Evolutionary conservation across 2,888 invertebrate species (phyloP).

Genomic region (Clistopyga incitator): DNA sequence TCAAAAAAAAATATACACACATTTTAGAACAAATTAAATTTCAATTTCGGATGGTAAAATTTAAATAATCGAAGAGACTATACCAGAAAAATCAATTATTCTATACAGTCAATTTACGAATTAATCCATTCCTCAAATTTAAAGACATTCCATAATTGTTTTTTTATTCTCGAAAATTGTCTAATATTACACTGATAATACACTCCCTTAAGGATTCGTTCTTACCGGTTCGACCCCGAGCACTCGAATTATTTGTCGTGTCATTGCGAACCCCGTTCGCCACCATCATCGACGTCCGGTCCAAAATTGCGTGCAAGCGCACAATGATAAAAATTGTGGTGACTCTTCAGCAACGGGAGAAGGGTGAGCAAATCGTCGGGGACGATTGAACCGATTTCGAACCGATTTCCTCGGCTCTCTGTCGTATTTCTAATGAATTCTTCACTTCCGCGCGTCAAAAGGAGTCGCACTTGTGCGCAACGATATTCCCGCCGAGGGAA

Average conservation of each 20-base stretch:
- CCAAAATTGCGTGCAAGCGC: slow-evolving; percentile 1
- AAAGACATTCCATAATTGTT: no score
- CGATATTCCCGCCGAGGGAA: not conserved
- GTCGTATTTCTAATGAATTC: not conserved
- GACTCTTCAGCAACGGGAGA: not conserved
- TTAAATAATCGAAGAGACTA: no score
- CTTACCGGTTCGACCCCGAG: slow-evolving; percentile 40
- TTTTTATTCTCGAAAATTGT: no score
- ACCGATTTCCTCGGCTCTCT: not conserved
- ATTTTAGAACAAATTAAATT: not conserved
- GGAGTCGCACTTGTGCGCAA: not conserved
- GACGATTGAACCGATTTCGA: slow-evolving; percentile 7
- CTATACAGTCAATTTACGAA: no score
- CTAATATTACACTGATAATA: no score
- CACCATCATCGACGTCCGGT: slow-evolving; percentile 51
- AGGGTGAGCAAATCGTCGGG: not conserved
- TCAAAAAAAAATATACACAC: slow-evolving; percentile 39
- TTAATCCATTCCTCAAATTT: no score
- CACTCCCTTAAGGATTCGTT: not conserved
- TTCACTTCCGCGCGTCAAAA: not conserved
- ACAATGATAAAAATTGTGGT: not conserved
- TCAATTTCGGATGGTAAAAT: not conserved
- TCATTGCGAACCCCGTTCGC: slow-evolving; percentile 57
- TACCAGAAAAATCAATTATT: no score
- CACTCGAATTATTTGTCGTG: slow-evolving; percentile 46